Conservation (phyloP, 2,113 vertebrate genomes). For the Dasyurus viverrinus region DNA sequence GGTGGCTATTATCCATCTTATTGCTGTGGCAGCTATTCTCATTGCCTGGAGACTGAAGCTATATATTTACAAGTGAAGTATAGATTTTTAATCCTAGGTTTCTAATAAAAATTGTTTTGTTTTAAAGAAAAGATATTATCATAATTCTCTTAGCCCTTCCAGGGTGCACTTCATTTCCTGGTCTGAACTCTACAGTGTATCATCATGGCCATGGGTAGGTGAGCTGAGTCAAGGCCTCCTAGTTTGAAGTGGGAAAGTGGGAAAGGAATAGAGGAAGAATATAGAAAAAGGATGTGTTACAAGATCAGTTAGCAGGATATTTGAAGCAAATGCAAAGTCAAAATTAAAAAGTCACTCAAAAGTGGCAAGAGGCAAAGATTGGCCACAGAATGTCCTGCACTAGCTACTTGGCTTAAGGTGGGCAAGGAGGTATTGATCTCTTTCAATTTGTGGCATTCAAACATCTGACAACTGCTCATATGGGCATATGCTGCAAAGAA, state of each 20-base stretch:
- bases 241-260: neutral
- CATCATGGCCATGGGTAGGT: neutral
- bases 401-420: neutral
- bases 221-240: neutral
- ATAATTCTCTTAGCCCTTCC: neutral
- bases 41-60: neutral
- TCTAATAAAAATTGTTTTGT: neutral
- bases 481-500: neutral
- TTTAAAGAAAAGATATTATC: neutral
- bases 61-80: neutral
- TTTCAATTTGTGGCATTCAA: neutral
- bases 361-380: neutral
- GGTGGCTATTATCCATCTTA: constrained; percentile 69
- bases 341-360: neutral
- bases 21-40: no score
- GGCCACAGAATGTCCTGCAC: neutral
- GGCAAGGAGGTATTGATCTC: neutral
- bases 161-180: neutral
- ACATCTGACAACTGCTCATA: neutral
- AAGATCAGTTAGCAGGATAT: neutral
- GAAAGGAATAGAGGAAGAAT: neutral
- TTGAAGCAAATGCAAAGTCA: neutral
- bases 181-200: neutral
- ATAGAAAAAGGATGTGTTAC: neutral
- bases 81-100: neutral